These are phyloP conservation scores for Yoshiicerus persimilis DNA, from an alignment of 1,140 invertebrate genomes.

Conservation along the genomic window DNA sequence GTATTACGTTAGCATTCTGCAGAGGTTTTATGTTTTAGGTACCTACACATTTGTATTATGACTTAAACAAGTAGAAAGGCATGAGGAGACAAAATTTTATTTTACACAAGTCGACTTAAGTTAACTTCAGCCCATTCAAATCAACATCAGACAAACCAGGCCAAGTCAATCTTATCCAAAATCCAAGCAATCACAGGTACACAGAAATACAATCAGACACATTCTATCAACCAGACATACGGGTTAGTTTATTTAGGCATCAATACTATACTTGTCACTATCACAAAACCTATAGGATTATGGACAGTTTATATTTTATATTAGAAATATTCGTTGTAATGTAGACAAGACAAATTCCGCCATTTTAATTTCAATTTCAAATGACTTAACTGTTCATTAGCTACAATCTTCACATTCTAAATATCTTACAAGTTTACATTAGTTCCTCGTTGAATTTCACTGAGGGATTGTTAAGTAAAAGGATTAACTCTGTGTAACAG, in stretches of 20 bases:
- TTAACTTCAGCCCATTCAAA: not conserved
- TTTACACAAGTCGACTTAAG: not conserved
- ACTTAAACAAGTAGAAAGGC: not conserved
- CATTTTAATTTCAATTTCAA: no score
- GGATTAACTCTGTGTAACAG: not conserved
- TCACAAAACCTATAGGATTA: no score
- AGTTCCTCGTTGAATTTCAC: not conserved
- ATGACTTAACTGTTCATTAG: not conserved
- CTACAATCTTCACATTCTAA: not conserved
- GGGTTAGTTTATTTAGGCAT: not conserved
- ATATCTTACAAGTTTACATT: not conserved
- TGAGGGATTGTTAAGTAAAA: not conserved
- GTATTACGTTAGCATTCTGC: not conserved
- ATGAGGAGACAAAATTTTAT: conserved; percentile 4
- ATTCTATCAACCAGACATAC: not conserved
- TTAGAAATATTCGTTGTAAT: not conserved
- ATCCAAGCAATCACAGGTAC: not conserved
- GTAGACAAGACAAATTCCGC: not conserved
- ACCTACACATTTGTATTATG: not conserved
- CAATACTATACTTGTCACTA: no score
- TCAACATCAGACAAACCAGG: not conserved
- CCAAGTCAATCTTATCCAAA: conserved; percentile 11
- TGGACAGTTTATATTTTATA: not conserved
- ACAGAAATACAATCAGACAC: not conserved
- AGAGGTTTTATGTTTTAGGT: not conserved